Evolutionary conservation across 2,888 invertebrate genomes (phyloP).

Genomic region (Callimorpha dominula): DNA sequence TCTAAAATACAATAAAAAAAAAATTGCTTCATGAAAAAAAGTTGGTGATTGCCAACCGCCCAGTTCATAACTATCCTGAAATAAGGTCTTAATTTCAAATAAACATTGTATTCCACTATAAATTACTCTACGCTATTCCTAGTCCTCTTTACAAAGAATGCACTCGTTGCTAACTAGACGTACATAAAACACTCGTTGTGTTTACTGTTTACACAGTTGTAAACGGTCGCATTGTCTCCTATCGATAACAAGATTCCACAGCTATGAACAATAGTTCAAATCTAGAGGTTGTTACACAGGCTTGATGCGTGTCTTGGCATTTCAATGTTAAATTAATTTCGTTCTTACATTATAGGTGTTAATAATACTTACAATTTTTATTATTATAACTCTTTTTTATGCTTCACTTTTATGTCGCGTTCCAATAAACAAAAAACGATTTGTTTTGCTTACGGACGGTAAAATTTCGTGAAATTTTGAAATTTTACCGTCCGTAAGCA

Average conservation of each 20-base stretch:
- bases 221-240: conserved; percentile 62
- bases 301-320: not conserved
- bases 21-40: too few species aligned
- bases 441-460: too few species aligned
- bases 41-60: not conserved
- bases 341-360: too few species aligned
- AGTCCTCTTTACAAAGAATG: conserved; percentile 41
- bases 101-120: not conserved
- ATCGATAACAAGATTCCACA: conserved; percentile 71
- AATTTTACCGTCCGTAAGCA: too few species aligned
- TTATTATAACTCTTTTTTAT: too few species aligned
- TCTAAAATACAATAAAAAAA: too few species aligned
- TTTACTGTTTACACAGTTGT: conserved; percentile 76
- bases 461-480: too few species aligned
- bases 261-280: conserved; percentile 64
- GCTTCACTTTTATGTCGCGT: too few species aligned
- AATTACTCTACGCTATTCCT: conserved; percentile 1
- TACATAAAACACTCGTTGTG: conserved; percentile 42
- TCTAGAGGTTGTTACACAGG: conserved; percentile 50
- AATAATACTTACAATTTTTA: too few species aligned
- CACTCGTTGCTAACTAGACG: conserved; percentile 36
- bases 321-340: not conserved
- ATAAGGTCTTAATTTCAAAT: not conserved
- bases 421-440: too few species aligned
- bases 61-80: not conserved